Evolutionary conservation across 2,888 invertebrate genomes (phyloP).

Genomic region (Bembecia ichneumoniformis): DNA sequence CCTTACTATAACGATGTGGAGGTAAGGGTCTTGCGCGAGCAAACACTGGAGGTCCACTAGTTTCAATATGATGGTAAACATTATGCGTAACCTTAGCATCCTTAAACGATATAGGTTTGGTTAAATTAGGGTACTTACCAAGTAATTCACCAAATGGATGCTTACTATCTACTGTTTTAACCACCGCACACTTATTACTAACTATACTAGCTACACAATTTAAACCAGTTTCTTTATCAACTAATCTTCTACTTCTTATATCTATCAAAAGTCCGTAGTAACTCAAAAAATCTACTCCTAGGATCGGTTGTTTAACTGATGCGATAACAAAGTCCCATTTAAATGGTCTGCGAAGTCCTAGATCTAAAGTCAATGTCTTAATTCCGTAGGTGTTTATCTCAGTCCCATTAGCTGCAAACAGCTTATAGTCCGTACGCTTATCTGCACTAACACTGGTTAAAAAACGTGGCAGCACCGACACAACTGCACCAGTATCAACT

Average conservation of each 20-base stretch:
- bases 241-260: not conserved
- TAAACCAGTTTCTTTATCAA: not conserved
- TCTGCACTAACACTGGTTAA: too few species aligned
- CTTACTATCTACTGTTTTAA: not conserved
- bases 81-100: too few species aligned
- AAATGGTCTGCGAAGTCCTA: not conserved
- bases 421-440: not conserved
- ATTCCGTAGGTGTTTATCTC: not conserved
- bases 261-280: not conserved
- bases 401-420: not conserved
- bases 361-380: not conserved
- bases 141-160: not conserved
- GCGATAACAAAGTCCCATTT: not conserved
- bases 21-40: too few species aligned
- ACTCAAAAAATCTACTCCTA: not conserved
- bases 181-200: not conserved
- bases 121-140: not conserved
- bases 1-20: too few species aligned
- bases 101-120: not conserved
- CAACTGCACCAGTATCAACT: too few species aligned
- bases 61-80: constrained; percentile 3
- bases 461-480: too few species aligned
- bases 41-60: constrained; percentile 2
- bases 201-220: not conserved
- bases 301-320: not conserved